Evolutionary conservation across 1,140 invertebrate species (phyloP).

Genomic region (Hydropsyche tenuis): DNA sequence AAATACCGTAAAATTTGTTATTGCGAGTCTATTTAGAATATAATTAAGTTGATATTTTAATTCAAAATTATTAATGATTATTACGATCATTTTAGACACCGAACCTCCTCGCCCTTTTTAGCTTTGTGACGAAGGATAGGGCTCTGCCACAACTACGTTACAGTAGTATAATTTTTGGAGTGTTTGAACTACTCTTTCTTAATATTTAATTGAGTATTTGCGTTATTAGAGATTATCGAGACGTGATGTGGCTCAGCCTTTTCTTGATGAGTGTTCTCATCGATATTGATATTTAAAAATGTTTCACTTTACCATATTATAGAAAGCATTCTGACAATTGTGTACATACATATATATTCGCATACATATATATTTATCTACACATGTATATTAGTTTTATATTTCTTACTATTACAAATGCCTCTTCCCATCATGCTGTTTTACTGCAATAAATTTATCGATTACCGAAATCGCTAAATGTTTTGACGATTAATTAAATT

Average conservation of each 20-base stretch:
- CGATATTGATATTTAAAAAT: slow-evolving; percentile 48
- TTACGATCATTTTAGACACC: slow-evolving; percentile 42
- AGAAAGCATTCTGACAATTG: slow-evolving; percentile 50
- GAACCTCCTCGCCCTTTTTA: slow-evolving; percentile 45
- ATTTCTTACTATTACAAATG: slow-evolving; percentile 45
- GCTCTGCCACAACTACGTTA: slow-evolving; percentile 37
- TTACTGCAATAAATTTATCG: slow-evolving; percentile 50
- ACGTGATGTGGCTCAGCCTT: slow-evolving; percentile 39
- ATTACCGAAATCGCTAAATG: slow-evolving; percentile 48
- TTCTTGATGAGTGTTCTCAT: slow-evolving; percentile 43
- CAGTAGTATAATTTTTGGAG: slow-evolving; percentile 33
- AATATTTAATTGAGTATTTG: slow-evolving; percentile 31
- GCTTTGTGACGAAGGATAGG: slow-evolving; percentile 47
- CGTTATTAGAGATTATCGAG: slow-evolving; percentile 30
- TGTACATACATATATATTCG: slow-evolving; percentile 25
- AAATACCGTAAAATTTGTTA: slow-evolving; percentile 44
- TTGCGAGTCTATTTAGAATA: slow-evolving; percentile 48
- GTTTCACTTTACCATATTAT: slow-evolving; percentile 50
- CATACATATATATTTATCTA: slow-evolving; percentile 36
- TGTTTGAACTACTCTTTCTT: slow-evolving; percentile 7
- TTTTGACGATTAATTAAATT: slow-evolving; percentile 51
- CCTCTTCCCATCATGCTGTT: slow-evolving; percentile 48
- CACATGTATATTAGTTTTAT: slow-evolving; percentile 46
- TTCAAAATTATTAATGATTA: slow-evolving; percentile 43
- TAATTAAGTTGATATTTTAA: slow-evolving; percentile 48